Conservation (phyloP, 1,140 invertebrate species). For the Diorhabda elongata region DNA sequence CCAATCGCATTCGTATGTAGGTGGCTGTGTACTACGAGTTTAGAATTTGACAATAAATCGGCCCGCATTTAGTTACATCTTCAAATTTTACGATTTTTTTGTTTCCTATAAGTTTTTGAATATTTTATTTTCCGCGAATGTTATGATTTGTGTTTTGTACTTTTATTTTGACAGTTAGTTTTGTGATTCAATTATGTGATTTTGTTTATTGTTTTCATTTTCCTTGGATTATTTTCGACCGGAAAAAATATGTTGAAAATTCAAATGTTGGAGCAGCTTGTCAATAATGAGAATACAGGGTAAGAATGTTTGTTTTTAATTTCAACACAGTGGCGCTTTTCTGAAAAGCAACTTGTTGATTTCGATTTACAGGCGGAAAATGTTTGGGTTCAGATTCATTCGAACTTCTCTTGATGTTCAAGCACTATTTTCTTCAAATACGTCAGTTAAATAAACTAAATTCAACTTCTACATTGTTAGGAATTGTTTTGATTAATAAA, state of each 20-base stretch:
- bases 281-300: slow-evolving; percentile 43
- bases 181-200: slow-evolving; percentile 13
- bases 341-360: no score
- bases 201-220: slow-evolving; percentile 16
- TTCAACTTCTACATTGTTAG: no score
- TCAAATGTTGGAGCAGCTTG: slow-evolving; percentile 47
- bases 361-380: no score
- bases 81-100: no score
- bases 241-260: slow-evolving; percentile 43
- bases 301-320: slow-evolving; percentile 14
- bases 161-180: neutral
- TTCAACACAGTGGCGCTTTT: neutral
- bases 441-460: no score
- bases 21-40: slow-evolving; percentile 21
- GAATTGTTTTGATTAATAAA: no score
- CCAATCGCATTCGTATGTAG: slow-evolving; percentile 18
- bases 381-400: no score
- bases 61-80: no score
- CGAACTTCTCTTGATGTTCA: no score
- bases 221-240: slow-evolving; percentile 20
- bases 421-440: no score
- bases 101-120: no score
- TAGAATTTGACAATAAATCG: neutral
- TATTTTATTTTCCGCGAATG: no score
- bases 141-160: neutral